A percentile compares a stretch with the other conserved stretches of the same genome.
Conservation (phyloP, 2,113 vertebrate genomes). For the Calidris pugnax region DNA sequence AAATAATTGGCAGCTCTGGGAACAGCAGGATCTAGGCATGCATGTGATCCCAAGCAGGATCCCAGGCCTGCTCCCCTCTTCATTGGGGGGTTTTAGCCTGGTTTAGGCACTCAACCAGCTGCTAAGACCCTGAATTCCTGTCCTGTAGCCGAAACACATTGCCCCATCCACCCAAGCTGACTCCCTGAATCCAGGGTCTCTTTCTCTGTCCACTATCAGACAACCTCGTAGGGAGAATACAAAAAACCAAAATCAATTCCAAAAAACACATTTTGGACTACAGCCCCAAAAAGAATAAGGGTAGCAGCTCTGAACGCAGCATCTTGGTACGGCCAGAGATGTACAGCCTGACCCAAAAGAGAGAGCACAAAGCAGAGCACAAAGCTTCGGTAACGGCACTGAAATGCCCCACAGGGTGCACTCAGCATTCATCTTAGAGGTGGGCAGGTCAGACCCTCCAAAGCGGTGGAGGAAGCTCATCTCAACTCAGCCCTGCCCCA, state of each 20-base stretch:
- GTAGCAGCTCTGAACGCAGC: neutral
- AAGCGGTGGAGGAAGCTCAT: neutral
- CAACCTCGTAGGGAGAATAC: neutral
- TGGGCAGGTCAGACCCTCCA: neutral
- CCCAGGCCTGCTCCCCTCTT: neutral
- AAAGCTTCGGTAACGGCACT: neutral
- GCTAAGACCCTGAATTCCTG: neutral
- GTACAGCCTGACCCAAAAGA: neutral
- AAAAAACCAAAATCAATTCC: neutral
- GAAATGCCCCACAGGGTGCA: neutral
- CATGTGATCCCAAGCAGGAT: neutral
- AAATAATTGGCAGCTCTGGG: neutral
- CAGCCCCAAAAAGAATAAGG: neutral
- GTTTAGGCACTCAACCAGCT: neutral
- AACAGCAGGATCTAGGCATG: neutral
- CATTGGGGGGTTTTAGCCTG: neutral
- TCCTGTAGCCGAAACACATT: neutral
- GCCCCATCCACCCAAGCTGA: neutral
- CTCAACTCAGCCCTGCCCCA: neutral
- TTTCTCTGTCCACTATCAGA: neutral
- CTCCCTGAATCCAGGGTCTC: neutral
- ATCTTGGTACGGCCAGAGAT: neutral
- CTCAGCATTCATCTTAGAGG: neutral
- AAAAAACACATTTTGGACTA: neutral
- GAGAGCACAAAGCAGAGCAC: neutral